phyloP scores from a whole-genome alignment of 92 coral and sea anemone genomes.

The Porites evermanni region DNA sequence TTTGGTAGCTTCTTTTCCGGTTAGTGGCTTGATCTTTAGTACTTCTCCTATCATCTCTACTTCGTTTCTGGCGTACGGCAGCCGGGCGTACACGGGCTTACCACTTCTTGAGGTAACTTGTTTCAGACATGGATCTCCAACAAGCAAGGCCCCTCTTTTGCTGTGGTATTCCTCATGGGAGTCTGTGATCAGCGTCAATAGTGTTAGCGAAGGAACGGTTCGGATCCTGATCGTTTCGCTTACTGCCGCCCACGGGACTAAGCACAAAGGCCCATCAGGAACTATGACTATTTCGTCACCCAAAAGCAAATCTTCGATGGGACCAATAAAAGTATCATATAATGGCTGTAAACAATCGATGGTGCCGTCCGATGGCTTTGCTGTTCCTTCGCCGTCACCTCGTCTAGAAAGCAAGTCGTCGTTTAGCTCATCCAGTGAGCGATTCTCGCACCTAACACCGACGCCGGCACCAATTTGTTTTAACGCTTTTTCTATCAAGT shows the following conservation, averaged over 20 bases:
- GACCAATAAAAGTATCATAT: not conserved
- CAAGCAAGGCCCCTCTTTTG: too few relatives aligned
- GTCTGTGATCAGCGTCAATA: not conserved
- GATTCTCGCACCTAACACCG: not conserved
- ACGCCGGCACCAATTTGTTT: not conserved
- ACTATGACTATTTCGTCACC: slow-evolving; percentile 7
- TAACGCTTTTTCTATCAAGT: not conserved
- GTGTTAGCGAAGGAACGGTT: not conserved
- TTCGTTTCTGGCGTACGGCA: too few relatives aligned
- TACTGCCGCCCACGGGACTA: not conserved
- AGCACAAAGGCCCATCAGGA: slow-evolving; percentile 7
- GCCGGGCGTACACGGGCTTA: not conserved
- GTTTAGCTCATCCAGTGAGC: not conserved
- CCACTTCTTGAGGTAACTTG: not conserved
- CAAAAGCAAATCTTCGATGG: not conserved
- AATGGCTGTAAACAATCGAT: not conserved
- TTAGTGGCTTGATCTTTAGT: not conserved
- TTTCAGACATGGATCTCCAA: not conserved
- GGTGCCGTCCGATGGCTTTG: not conserved
- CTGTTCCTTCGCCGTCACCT: not conserved
- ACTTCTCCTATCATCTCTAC: not conserved
- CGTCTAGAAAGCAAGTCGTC: not conserved
- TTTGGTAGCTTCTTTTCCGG: not conserved
- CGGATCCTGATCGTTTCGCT: slow-evolving; percentile 13
- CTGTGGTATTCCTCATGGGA: not conserved